Base-by-base conservation (phyloP, 2,113 vertebrate genomes). In the Haemorhous mexicanus region DNA sequence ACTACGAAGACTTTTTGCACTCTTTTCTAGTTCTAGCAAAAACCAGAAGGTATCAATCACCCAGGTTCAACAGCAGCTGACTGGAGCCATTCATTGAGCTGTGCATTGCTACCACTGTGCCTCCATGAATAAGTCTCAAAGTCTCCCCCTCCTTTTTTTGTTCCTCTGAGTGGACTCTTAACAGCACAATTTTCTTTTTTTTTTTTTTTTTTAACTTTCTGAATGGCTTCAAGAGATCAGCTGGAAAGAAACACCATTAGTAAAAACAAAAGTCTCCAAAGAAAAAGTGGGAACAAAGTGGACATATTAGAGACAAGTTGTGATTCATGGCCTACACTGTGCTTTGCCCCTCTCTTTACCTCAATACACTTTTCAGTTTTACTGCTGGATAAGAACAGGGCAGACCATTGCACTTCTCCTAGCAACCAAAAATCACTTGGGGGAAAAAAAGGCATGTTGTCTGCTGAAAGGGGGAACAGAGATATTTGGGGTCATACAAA, bases 111-210 rank as follows among this genome's bases (percentile, higher is more conserved):
- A 97, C 97, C 97, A 97, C 96, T 95, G 94, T 95, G 98, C 97
- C 95, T 97, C 96, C 94, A 97, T 98, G 98, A 99, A 98, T 98
- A 98, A 98, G 97, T 97, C 98, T 98, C 97, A 96, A 97, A 69
- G 67, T 67, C 66, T 77, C 30, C 27, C 35, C 41, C 93, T 96
- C 95, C 95, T 97, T 63, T 97, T 89, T 98, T 98, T 98, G 98
- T 98, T 97, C 94, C 97, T 97, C 96, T 98, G 97, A 99, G 99
- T 98, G 98, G 98, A 98, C 98, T 98, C 98, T 99, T 95, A 97
- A 97, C 95, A 96, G 93, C 92, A 90, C 93, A 96, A 64, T 95
- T 95, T 97, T 95, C 8, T 23, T 84, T 41, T 94, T 95, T 55
- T 30, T 96, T 96, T 96, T 96, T 78, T 58, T 97, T 95, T 46